Evolutionary conservation across 2,113 vertebrate species (phyloP).

Genomic region (Oncorhynchus tshawytscha): DNA sequence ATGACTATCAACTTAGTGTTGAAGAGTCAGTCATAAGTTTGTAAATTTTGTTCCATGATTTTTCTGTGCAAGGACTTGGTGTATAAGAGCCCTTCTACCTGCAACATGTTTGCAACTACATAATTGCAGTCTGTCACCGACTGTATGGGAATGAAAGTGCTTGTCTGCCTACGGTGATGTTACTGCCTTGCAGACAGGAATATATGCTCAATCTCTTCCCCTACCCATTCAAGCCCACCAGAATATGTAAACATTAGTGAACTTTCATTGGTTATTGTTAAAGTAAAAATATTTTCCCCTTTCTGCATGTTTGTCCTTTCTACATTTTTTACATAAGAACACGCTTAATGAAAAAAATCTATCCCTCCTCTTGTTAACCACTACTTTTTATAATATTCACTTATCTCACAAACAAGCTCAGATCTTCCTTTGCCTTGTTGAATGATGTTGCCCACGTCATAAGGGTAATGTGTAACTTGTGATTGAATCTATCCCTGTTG

Average conservation of each 20-base stretch:
- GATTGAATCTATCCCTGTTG: constrained; percentile 45
- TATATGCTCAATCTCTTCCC: constrained; percentile 42
- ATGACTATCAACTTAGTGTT: constrained; percentile 30
- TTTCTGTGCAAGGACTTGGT: constrained; percentile 11
- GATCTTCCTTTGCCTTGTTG: constrained; percentile 32
- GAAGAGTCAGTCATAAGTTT: constrained; percentile 34
- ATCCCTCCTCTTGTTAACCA: constrained; percentile 33
- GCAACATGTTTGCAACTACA: constrained; percentile 16
- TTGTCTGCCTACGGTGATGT: constrained; percentile 50
- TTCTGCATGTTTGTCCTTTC: constrained; percentile 47
- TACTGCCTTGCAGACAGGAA: constrained; percentile 57
- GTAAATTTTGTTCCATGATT: constrained; percentile 30
- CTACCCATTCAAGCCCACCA: constrained; percentile 41
- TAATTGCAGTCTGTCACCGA: constrained; percentile 34
- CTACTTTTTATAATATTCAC: constrained; percentile 48
- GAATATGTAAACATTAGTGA: constrained; percentile 56
- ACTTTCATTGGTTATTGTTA: constrained; percentile 44
- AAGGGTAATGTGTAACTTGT: background rate
- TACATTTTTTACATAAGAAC: constrained; percentile 60
- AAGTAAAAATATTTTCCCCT: constrained; percentile 63
- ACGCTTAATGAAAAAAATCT: constrained; percentile 55
- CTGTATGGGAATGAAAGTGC: constrained; percentile 49
- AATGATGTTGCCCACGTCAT: constrained; percentile 20
- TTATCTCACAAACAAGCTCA: constrained; percentile 57
- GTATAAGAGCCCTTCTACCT: constrained; percentile 30